Evolutionary conservation across 2,888 invertebrate species (phyloP).

Genomic region (Lingula anatina): DNA sequence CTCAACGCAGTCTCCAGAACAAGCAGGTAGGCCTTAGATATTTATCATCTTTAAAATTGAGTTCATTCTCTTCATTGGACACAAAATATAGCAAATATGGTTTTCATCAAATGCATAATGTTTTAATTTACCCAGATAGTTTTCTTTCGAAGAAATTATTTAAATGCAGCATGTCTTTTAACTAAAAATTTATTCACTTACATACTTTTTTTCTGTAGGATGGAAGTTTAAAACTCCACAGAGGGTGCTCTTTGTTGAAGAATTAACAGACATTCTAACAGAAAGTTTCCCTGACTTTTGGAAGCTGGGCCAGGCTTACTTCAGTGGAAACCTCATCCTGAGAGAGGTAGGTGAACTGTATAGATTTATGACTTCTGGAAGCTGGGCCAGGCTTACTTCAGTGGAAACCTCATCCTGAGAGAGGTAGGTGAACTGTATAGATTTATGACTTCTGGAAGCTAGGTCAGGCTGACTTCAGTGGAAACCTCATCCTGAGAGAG

Average conservation of each 20-base stretch:
- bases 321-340: slow-evolving; percentile 61
- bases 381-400: slow-evolving; percentile 67
- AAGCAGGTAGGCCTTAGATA: too few relatives aligned
- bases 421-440: slow-evolving; percentile 34
- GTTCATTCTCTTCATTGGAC: too few relatives aligned
- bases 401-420: slow-evolving; percentile 56
- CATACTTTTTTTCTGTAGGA: slow-evolving; percentile 9
- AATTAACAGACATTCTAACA: slow-evolving; percentile 69
- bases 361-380: too few relatives aligned
- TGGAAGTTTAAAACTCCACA: slow-evolving; percentile 57
- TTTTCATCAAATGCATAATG: too few relatives aligned
- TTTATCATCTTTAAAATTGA: too few relatives aligned
- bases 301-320: slow-evolving; percentile 92
- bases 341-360: slow-evolving; percentile 30
- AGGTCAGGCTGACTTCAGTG: slow-evolving; percentile 89
- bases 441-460: slow-evolving; percentile 94
- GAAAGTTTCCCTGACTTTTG: slow-evolving; percentile 85
- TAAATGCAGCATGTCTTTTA: too few relatives aligned
- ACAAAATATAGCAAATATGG: too few relatives aligned
- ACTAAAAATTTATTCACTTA: too few relatives aligned
- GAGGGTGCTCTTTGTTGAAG: slow-evolving; percentile 73
- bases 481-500: slow-evolving; percentile 50
- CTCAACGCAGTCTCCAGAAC: too few relatives aligned
- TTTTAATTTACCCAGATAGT: too few relatives aligned
- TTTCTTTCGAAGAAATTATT: too few relatives aligned